Evolutionary conservation across 1,140 invertebrate species (phyloP), one percentile per base, ranked within the genome.

Genomic region (Drosophila lowei): DNA sequence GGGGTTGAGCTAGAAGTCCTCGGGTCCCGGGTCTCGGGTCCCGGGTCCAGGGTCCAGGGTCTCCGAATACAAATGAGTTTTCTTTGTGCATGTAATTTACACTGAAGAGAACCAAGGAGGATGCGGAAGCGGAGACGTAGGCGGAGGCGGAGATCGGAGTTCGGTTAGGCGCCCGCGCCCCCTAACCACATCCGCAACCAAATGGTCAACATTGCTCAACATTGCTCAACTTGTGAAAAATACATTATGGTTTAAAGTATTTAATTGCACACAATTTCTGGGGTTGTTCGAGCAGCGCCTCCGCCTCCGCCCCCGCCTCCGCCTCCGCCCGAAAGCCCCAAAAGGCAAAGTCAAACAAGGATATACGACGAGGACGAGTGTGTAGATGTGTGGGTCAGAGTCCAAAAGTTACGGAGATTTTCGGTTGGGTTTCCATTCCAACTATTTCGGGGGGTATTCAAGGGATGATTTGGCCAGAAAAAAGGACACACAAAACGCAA

Each of bases 161-260:
- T 59, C 73, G 65, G 28, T 30, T 30, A 30, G 28, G 28, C 23
- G 8, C 30, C 30, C 28, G 28, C 28, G 6, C 28, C 28, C 6
- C 30, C 48, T 55, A 68, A 72, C 77, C 83, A 73, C 83, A 86
- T 77, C 79, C 74, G 74, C 74, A 77, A 67, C 73, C 81, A 76
- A 88, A 88, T 88, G 83, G 83, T 88, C 83, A 88, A 83, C 83
- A 88, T 88, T 72, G 83, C 75, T 76, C 78, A 88, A 88, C 83
- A 88, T 88, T 72, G 83, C 75, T 76, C 83, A 88, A 88, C 83
- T 88, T 78, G 78, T 88, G 83, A 88, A 88, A 88, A 88, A 88
- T 88, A 88, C 78, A 88, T 88, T 88, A 88, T 88, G 78, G 83
- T 71, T 65, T 70, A 25, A 88, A 88, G 83, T 81, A 88, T 88